phyloP scores from a whole-genome alignment of 2,113 vertebrate species.

The Apteryx mantelli region DNA sequence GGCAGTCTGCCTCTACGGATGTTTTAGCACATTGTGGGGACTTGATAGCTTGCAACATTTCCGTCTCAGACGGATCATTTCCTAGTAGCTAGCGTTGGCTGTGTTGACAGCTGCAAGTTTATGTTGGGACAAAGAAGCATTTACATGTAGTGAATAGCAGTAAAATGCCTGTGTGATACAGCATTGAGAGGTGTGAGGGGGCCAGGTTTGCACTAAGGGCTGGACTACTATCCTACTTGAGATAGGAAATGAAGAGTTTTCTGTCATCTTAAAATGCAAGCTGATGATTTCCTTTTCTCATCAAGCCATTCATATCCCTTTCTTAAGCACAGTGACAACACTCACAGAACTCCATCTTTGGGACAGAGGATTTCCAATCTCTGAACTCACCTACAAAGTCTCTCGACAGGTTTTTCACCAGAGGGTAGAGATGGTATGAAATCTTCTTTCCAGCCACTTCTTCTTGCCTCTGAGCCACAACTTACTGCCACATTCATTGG shows the following conservation, averaged over 20 bases:
- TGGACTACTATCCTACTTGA: neutral
- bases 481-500: neutral
- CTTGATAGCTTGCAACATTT: slow-evolving; percentile 63
- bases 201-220: neutral
- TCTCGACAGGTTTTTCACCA: neutral
- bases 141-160: slow-evolving; percentile 46
- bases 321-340: neutral
- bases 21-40: slow-evolving; percentile 64
- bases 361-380: neutral
- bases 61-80: slow-evolving; percentile 67
- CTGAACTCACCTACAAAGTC: neutral
- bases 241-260: neutral
- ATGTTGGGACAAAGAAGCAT: slow-evolving; percentile 44
- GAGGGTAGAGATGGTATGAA: neutral
- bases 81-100: slow-evolving; percentile 60
- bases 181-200: neutral
- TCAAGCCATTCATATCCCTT: neutral
- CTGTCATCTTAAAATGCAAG: neutral
- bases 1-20: slow-evolving; percentile 62
- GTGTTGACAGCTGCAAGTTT: slow-evolving; percentile 66
- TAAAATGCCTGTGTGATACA: neutral
- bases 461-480: neutral
- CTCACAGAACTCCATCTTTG: neutral
- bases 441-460: neutral
- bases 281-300: neutral